A percentile compares a stretch with the other conserved stretches of the same genome.
These are phyloP conservation scores for Chironomus tepperi DNA, from an alignment of 1,140 invertebrate species.

Conservation along the genomic window DNA sequence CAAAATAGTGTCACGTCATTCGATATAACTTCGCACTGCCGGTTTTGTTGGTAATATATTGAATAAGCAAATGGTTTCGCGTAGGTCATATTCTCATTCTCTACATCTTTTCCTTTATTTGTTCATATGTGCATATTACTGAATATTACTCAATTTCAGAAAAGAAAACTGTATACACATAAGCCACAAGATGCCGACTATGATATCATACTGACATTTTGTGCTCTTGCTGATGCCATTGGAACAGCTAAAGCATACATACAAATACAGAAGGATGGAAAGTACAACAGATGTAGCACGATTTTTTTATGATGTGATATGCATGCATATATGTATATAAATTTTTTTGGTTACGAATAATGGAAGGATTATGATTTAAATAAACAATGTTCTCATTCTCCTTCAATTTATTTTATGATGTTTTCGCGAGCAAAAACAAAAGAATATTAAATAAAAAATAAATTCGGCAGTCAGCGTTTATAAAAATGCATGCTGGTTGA, in stretches of 20 bases:
- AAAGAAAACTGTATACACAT: too few species aligned
- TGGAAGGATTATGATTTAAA: neutral
- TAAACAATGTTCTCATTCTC: neutral
- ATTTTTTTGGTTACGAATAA: neutral
- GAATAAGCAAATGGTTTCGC: too few species aligned
- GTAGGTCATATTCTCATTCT: too few species aligned
- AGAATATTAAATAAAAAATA: neutral
- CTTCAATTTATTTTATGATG: neutral
- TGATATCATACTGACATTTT: too few species aligned
- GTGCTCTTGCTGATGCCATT: too few species aligned
- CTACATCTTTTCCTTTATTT: too few species aligned
- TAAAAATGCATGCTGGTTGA: neutral
- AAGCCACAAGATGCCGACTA: too few species aligned
- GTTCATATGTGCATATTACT: too few species aligned
- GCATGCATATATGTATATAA: neutral
- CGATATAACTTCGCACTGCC: too few species aligned
- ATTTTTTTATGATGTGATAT: neutral
- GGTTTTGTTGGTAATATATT: too few species aligned
- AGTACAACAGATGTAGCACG: neutral
- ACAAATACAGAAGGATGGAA: constrained; percentile 1
- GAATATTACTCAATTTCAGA: too few species aligned
- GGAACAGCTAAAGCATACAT: neutral
- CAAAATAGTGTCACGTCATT: too few species aligned
- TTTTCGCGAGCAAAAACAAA: neutral
- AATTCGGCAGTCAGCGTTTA: neutral